Base-by-base conservation (phyloP, 2,113 vertebrate genomes). In the Motacilla alba region DNA sequence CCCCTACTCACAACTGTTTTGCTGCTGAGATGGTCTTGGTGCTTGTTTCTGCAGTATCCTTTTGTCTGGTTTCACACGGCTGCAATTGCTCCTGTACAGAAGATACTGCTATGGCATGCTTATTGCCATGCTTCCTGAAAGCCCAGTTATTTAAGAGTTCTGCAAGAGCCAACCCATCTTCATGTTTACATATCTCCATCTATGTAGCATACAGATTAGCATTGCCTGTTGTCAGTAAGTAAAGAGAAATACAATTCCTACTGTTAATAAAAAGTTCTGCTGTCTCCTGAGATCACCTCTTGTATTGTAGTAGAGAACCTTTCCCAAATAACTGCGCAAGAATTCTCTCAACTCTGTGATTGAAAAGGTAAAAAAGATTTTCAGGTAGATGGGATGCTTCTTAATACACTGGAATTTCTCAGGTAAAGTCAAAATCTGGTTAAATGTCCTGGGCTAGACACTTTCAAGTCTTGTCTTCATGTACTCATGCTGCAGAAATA, bases 251-350 rank as follows among this genome's bases (percentile, higher is more conserved):
- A 30, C 8, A 20, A 4, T 74, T 87, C 16, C 41, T 27, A 1
- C 21, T 31, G 23, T 44, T 24, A 33, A 3, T 59, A 30, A 24
- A 60, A 22, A 24, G 72, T 75, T 44, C 14, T 27, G 2, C 55
- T 46, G n/a, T 44, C 53, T 85, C n/a, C 69, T 64, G 39, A n/a
- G 27, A 21, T 87, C n/a, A 14, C n/a, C 26, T 24, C 15, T 64
- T 0, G 0, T 31, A 13, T 33, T 26, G 30, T 13, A 64, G 24
- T 28, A 59, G 20, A 33, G 46, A 26, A 8, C 3, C 0, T 52
- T 79, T 64, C 11, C 21, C 27, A 76, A 49, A 64, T 44, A 56
- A 1, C 24, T 56, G 20, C 49, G 41, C 41, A 73, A 23, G 8
- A 7, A 6, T 76, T 85, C 31, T 63, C 35, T 75, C n/a, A 47